These are phyloP conservation scores for Sinocyclocheilus anshuiensis DNA, from an alignment of 2,113 vertebrate genomes.

Conservation along the genomic window DNA sequence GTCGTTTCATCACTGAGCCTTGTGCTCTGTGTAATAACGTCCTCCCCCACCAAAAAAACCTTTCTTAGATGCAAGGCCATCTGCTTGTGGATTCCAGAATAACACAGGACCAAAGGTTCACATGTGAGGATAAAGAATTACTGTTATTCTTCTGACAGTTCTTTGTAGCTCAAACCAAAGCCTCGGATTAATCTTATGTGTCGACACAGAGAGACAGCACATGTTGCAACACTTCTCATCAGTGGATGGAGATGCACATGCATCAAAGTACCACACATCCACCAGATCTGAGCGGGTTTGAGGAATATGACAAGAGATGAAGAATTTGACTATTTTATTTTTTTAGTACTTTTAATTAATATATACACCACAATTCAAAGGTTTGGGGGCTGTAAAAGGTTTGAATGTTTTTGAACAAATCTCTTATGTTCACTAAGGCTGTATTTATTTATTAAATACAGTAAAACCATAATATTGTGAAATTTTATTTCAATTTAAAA, in stretches of 20 bases:
- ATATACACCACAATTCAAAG: background rate
- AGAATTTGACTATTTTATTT: background rate
- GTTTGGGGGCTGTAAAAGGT: background rate
- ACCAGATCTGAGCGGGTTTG: background rate
- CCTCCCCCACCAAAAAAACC: background rate
- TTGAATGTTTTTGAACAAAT: background rate
- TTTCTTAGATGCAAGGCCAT: slow-evolving; percentile 25
- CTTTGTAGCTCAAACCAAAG: slow-evolving; percentile 42
- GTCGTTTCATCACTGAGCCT: background rate
- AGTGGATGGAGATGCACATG: background rate
- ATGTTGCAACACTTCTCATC: slow-evolving; percentile 17
- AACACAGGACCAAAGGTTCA: slow-evolving; percentile 13
- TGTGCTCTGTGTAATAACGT: background rate
- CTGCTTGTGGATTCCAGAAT: slow-evolving; percentile 28
- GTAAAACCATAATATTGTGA: background rate
- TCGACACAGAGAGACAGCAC: slow-evolving; percentile 7
- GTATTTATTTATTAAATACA: background rate
- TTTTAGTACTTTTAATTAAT: background rate
- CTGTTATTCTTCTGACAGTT: slow-evolving; percentile 28
- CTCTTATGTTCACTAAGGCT: background rate
- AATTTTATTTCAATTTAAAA: background rate
- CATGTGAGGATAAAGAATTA: slow-evolving; percentile 43
- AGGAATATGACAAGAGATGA: background rate
- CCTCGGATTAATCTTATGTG: slow-evolving; percentile 19
- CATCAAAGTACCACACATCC: background rate